phyloP scores from a whole-genome alignment of 1,140 invertebrate species.

The Apis dorsata region DNA sequence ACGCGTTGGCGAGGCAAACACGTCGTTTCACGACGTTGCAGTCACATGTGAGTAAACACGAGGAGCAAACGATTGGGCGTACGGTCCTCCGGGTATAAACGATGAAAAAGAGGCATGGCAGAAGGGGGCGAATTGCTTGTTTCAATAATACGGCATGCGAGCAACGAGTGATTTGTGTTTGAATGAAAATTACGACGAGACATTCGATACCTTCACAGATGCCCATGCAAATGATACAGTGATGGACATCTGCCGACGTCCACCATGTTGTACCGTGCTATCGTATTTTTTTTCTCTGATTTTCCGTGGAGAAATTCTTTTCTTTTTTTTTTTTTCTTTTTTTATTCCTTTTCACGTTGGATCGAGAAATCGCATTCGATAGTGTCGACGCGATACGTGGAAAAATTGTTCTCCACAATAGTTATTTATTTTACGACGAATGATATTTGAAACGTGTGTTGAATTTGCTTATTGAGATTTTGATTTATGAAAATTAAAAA shows the following conservation, averaged over 20 bases:
- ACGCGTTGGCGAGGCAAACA: not conserved
- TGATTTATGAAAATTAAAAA: no score
- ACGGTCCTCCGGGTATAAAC: slow-evolving; percentile 28
- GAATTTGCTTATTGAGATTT: no score
- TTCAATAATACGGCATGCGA: slow-evolving; percentile 58
- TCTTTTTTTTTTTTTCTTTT: no score
- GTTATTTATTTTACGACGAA: no score
- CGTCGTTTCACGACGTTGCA: slow-evolving; percentile 13
- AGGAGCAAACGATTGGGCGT: slow-evolving; percentile 50
- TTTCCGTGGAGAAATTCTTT: not conserved
- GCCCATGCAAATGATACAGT: slow-evolving; percentile 49
- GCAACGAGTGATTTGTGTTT: slow-evolving; percentile 55
- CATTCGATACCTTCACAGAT: slow-evolving; percentile 52
- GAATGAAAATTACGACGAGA: slow-evolving; percentile 56
- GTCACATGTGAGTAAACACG: slow-evolving; percentile 63
- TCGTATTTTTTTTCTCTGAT: not conserved
- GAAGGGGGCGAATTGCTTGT: slow-evolving; percentile 40
- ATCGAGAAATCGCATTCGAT: no score
- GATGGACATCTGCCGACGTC: slow-evolving; percentile 43
- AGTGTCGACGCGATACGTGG: no score
- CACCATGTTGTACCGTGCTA: not conserved
- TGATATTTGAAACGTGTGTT: no score
- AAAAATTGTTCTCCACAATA: no score
- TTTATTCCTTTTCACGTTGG: no score
- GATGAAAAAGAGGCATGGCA: not conserved